Evolutionary conservation across 2,113 vertebrate species (phyloP).

Genomic region (Tamias sibiricus): DNA sequence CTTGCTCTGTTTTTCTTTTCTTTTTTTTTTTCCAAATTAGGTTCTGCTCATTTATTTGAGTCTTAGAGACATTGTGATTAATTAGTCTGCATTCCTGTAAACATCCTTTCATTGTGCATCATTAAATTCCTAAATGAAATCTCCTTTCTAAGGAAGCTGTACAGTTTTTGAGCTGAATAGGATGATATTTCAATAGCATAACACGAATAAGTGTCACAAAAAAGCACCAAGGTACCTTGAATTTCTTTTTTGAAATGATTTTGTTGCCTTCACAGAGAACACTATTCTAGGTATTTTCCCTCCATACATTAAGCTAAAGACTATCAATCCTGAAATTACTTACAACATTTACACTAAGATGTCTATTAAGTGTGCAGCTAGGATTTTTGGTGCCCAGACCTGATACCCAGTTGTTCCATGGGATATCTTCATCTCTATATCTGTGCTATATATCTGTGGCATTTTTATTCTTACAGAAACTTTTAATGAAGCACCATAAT

Average conservation of each 20-base stretch:
- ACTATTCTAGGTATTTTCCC: neutral
- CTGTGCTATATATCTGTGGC: neutral
- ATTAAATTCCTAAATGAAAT: conserved; percentile 1
- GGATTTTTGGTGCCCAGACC: neutral
- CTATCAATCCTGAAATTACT: neutral
- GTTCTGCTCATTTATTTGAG: neutral
- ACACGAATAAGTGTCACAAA: neutral
- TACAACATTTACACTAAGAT: neutral
- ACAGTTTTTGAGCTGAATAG: neutral
- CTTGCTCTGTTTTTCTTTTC: neutral
- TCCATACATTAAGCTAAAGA: neutral
- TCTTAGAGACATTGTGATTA: neutral
- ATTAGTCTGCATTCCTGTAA: neutral
- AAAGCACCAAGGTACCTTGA: neutral
- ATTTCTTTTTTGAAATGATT: neutral
- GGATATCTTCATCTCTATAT: neutral
- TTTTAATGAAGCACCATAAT: neutral
- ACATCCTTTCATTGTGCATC: neutral
- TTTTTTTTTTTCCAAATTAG: neutral
- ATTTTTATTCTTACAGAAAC: neutral
- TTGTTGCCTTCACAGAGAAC: neutral
- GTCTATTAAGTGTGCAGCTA: neutral
- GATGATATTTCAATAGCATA: neutral
- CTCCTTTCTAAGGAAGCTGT: neutral
- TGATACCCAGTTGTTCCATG: neutral